Evolutionary conservation across 2,888 invertebrate species (phyloP).

Genomic region (Acanthococcus lagerstroemiae): DNA sequence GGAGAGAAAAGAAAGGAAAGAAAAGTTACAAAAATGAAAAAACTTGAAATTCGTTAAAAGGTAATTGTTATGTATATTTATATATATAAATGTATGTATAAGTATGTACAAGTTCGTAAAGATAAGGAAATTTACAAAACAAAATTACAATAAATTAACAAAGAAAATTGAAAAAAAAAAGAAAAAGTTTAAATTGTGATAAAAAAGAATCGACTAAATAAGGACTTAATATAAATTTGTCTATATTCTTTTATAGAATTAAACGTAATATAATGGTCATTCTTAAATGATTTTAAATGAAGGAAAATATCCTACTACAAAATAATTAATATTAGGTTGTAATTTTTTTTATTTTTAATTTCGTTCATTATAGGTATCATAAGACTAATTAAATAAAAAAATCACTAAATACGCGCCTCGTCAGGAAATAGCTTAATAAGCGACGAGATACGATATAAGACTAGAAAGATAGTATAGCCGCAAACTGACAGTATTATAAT

Average conservation of each 20-base stretch:
- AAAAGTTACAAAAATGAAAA: slow-evolving; percentile 30
- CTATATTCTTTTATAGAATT: not conserved
- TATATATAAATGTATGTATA: slow-evolving; percentile 25
- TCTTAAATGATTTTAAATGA: not conserved
- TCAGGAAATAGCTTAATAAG: not conserved
- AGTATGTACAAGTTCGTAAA: slow-evolving; percentile 20
- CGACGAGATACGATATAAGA: not conserved
- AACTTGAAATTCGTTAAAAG: slow-evolving; percentile 22
- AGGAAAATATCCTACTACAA: not conserved
- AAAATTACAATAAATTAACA: slow-evolving; percentile 25
- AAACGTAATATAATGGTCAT: not conserved
- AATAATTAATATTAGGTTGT: not conserved
- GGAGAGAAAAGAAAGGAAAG: not conserved
- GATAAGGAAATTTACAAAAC: slow-evolving; percentile 24
- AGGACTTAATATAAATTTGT: slow-evolving; percentile 8
- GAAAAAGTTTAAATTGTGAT: slow-evolving; percentile 19
- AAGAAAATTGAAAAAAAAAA: slow-evolving; percentile 22
- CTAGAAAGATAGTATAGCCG: not conserved
- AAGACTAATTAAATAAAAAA: not conserved
- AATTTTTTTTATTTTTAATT: not conserved
- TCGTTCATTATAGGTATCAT: not conserved
- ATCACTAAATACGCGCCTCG: not conserved
- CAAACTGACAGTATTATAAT: not conserved
- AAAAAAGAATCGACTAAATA: slow-evolving; percentile 20
- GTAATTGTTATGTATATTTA: slow-evolving; percentile 17